Conservation (phyloP, 2,113 vertebrate genomes). For the Takifugu bimaculatus region DNA sequence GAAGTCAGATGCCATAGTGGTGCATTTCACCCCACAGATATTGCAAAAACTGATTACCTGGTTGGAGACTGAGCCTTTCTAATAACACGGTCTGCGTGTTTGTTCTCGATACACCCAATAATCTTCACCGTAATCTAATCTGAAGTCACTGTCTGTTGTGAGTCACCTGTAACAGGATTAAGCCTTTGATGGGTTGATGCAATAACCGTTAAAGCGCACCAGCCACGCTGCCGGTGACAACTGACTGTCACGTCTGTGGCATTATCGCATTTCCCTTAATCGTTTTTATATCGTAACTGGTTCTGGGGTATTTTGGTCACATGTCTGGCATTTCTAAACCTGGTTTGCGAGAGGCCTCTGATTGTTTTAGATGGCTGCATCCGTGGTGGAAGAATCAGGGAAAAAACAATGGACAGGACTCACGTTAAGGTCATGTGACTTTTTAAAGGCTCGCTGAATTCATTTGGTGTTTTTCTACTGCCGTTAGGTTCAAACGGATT, state of each 20-base stretch:
- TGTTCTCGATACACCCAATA: slow-evolving; percentile 49
- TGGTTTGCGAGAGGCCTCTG: neutral
- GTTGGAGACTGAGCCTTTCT: slow-evolving; percentile 48
- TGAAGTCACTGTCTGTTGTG: slow-evolving; percentile 51
- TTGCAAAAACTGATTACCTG: slow-evolving; percentile 46
- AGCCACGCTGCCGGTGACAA: slow-evolving; percentile 15
- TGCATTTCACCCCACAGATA: slow-evolving; percentile 39
- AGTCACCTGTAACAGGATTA: slow-evolving; percentile 53
- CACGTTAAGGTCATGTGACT: neutral
- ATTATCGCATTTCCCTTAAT: too few species aligned
- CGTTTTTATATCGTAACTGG: neutral
- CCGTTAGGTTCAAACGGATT: neutral
- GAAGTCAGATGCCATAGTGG: slow-evolving; percentile 34
- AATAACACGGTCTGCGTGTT: slow-evolving; percentile 57
- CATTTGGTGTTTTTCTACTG: neutral
- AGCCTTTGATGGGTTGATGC: slow-evolving; percentile 43
- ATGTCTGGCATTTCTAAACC: slow-evolving; percentile 1
- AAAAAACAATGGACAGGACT: too few species aligned
- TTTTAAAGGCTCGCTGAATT: neutral
- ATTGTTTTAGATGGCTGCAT: too few species aligned
- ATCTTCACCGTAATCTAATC: slow-evolving; percentile 50
- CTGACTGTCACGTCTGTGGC: slow-evolving; percentile 17
- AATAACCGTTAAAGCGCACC: slow-evolving; percentile 31
- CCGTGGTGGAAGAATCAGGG: too few species aligned
- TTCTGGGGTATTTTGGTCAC: neutral